Conservation (phyloP, 2,797 vertebrate genomes). For the Liasis olivaceus region DNA sequence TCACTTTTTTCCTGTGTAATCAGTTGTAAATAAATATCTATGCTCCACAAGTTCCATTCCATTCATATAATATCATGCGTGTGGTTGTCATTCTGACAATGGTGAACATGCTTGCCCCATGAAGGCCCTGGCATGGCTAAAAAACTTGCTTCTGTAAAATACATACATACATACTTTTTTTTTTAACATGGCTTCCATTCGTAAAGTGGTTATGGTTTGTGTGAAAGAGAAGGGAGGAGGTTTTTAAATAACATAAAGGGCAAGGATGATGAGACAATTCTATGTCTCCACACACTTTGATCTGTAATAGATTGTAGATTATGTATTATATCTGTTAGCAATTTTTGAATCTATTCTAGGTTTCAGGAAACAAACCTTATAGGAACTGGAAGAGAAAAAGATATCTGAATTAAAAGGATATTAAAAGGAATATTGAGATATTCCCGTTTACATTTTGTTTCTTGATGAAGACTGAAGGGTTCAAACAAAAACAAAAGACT, state of each 20-base stretch:
- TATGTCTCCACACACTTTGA: slow-evolving; percentile 42
- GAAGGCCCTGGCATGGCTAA: slow-evolving; percentile 11
- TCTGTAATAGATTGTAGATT: slow-evolving; percentile 49
- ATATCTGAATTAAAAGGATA: slow-evolving; percentile 33
- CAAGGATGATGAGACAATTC: slow-evolving; percentile 33
- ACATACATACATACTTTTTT: slow-evolving; percentile 2
- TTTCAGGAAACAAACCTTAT: slow-evolving; percentile 44
- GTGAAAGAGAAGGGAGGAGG: slow-evolving; percentile 14
- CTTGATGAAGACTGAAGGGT: not conserved
- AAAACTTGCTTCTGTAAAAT: slow-evolving; percentile 22
- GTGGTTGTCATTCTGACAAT: slow-evolving; percentile 27
- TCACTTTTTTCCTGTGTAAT: not conserved
- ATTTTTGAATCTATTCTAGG: slow-evolving; percentile 46
- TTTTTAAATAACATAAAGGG: slow-evolving; percentile 35
- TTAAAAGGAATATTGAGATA: slow-evolving; percentile 16
- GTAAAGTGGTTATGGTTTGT: slow-evolving; percentile 20
- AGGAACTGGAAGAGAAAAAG: slow-evolving; percentile 24
- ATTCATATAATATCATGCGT: slow-evolving; percentile 1
- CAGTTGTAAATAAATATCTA: not conserved
- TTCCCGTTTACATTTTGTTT: slow-evolving; percentile 26
- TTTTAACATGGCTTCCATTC: not conserved
- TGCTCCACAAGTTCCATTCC: not conserved
- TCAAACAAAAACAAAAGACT: slow-evolving; percentile 27
- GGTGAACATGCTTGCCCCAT: slow-evolving; percentile 32
- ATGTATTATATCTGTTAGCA: slow-evolving; percentile 47